Evolutionary conservation across 2,113 vertebrate species (phyloP).

Genomic region (Nibea albiflora): DNA sequence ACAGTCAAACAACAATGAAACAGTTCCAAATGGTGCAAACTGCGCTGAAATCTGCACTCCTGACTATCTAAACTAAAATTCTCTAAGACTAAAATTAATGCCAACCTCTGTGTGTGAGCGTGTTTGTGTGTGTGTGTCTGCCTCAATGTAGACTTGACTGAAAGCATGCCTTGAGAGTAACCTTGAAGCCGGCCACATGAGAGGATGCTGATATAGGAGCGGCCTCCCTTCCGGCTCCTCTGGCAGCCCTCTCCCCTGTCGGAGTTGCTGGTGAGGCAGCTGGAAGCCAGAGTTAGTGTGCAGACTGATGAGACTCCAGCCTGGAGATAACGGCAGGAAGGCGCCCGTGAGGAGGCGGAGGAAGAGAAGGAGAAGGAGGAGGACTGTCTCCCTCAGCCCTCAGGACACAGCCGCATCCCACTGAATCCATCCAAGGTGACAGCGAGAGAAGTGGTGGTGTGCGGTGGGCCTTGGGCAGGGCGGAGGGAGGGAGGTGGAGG

Average conservation of each 20-base stretch:
- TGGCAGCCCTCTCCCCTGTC: conserved; percentile 40
- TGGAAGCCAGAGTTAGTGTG: conserved; percentile 52
- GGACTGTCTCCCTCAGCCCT: conserved; percentile 31
- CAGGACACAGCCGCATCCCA: conserved; percentile 29
- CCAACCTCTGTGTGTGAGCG: conserved; percentile 4
- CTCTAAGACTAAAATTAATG: conserved; percentile 8
- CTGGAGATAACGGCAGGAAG: conserved; percentile 58
- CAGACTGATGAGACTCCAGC: conserved; percentile 53
- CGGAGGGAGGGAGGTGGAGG: background rate
- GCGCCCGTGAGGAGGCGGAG: conserved; percentile 21
- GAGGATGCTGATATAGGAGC: conserved; percentile 61
- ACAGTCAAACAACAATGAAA: background rate
- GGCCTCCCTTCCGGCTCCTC: conserved; percentile 58
- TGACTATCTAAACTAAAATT: background rate
- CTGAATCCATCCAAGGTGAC: conserved; percentile 72
- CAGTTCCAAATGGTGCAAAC: background rate
- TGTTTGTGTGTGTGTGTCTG: background rate
- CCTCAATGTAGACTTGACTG: conserved; percentile 14
- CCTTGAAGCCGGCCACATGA: conserved; percentile 60
- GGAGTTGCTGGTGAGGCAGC: conserved; percentile 50
- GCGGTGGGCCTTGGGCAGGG: conserved; percentile 40
- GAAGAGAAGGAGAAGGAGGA: conserved; percentile 13
- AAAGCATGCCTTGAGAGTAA: conserved; percentile 54
- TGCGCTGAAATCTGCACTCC: background rate
- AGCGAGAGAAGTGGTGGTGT: conserved; percentile 57